Base-by-base conservation (phyloP, 2,113 vertebrate genomes). In the Callocephalon fimbriatum region DNA sequence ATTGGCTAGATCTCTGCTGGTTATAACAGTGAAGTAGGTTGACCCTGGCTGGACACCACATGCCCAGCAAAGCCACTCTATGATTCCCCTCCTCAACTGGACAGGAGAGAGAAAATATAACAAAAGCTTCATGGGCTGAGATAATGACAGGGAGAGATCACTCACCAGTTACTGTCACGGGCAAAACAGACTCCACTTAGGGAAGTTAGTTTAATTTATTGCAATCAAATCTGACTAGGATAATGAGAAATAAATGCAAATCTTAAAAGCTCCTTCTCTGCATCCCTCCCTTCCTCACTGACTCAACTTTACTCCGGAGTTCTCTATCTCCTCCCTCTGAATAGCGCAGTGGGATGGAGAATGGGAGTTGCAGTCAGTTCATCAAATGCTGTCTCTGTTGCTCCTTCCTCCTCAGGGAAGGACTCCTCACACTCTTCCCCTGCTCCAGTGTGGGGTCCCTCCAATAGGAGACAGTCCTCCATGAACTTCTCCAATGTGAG, bases 161-260 rank as follows among this genome's bases (percentile, higher is more conserved):
- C 10, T 44, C 8, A 11, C 27, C 27, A 29, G 19, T 38, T 51
- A 45, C 15, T 10, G 11, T 32, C 22, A 38, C 10, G 12, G 37
- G 26, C 7, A 66, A 65, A 72, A 37, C 5, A 44, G 44, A 9
- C 26, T 32, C 0, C 0, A n/a, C 15, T 3, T 27, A 50, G 44
- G 37, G 47, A 81, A 42, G 59, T 56, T 38, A 19, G 8, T 54
- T 71, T 9, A 21, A 21, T 47, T 70, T 54, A 15, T 74, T 80
- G 12, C 17, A 74, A 3, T 20, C 40, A 74, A 74, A 25, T 42
- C 47, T 68, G 72, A 54, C 3, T 42, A 54, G 10, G 12, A 74
- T 22, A 62, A 61, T 17, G 8, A 37, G 9, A 74, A 56, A 58
- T 6, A 4, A 50, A 37, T 7, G 1, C 35, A 61, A 61, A 62